Base-by-base conservation (phyloP, 2,113 vertebrate genomes). In the Opisthocomus hoazin region DNA sequence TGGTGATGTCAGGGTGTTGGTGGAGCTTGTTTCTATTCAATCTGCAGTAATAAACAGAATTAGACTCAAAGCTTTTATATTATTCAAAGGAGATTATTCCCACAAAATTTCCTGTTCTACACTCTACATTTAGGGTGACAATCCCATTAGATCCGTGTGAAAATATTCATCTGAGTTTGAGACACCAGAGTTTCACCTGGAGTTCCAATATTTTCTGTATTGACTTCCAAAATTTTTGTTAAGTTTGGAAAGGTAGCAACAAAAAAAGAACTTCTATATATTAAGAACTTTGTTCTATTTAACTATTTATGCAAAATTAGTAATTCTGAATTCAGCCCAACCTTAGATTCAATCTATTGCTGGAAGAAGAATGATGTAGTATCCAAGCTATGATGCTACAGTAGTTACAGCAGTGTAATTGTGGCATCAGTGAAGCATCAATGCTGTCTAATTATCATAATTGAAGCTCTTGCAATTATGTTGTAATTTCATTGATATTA, bases 371-470 rank as follows among this genome's bases (percentile, higher is more conserved):
- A 54, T 32, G 29, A 63, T 81, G 26, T 19, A 36, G 6, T 65
- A 85, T 63, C 74, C 37, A 71, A 71, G 21, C 17, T 81, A 74
- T 70, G 51, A 56, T 63, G 50, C 11, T 58, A 65, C 27, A 89
- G 26, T 61, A 80, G 54, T 69, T 94, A 66, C 26, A 81, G 21
- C 17, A 88, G 19, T 1, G 1, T n/a, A 82, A 86, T n/a, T 56
- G 26, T 69, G 69, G 36, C 90, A 92, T 54, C 29, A 75, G 30
- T 65, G 77, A 92, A 91, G 56, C 64, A 69, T 39, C 71, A 94
- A 89, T 91, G 34, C 22, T 64, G 20, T 57, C 84, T 96, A 84
- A 95, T 94, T 93, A 94, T 63, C 51, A 77, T 92, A 94, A 93
- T 58, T 85, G 65, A 93, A 87, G 23, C 12, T 89, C 68, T 68